phyloP scores from a whole-genome alignment of 1,140 invertebrate species.

The Drosophila subpulchrella region DNA sequence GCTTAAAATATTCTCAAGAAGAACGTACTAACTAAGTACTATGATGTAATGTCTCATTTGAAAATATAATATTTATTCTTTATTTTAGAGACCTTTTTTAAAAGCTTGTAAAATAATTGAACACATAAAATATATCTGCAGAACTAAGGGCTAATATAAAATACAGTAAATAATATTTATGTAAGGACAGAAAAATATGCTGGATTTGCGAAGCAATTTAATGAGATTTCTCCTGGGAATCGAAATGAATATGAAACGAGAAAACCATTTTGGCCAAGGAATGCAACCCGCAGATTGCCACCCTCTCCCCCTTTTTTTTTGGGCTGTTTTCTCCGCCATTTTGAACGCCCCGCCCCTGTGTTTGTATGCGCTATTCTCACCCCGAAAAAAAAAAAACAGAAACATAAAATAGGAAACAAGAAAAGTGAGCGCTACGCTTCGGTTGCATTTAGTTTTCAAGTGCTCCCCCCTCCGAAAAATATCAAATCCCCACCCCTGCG shows the following conservation, averaged over 20 bases:
- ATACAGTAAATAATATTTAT: no score
- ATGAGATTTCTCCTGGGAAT: constrained; percentile 8
- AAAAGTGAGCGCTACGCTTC: constrained; percentile 32
- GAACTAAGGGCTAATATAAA: no score
- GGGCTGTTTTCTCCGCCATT: constrained; percentile 25
- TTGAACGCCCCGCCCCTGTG: constrained; percentile 19
- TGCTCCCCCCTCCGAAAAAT: constrained; percentile 18
- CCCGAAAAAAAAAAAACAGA: constrained; percentile 3
- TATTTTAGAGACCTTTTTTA: no score
- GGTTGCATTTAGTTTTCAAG: constrained; percentile 46
- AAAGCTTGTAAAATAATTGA: no score
- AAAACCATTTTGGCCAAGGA: constrained; percentile 75
- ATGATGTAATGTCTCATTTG: no score
- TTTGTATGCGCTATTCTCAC: constrained; percentile 1
- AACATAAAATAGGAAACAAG: constrained; percentile 28
- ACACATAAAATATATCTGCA: no score
- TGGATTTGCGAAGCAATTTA: no score
- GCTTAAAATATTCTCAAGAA: no score
- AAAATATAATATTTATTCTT: no score
- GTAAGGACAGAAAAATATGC: no score
- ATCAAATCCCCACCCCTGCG: constrained; percentile 24
- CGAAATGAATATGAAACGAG: constrained; percentile 37
- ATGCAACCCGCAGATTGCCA: constrained; percentile 70
- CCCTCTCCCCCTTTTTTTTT: constrained; percentile 21
- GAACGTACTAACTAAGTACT: no score